Base-by-base conservation (phyloP, 2,888 invertebrate genomes). In the Parnassius smintheus region DNA sequence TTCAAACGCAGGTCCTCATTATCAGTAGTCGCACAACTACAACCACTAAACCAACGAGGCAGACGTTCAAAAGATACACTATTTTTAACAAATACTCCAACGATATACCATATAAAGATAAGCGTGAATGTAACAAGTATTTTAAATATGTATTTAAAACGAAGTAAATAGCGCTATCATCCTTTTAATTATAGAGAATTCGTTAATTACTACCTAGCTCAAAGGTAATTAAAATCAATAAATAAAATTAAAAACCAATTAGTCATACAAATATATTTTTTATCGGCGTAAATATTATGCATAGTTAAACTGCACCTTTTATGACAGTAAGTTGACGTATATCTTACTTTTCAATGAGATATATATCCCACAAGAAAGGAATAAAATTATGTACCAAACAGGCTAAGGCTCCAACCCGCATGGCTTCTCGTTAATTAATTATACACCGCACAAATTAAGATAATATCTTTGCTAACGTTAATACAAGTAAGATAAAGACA, bases 401-500 rank as follows among this genome's bases (percentile, higher is more conserved):
- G 13, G 54, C 54, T 44, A 25, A 12, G 13, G 48, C 54, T 44
- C 49, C 9, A 9, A 7, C 48, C 18, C 35, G 58, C 42, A 52
- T 13, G n/a, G 46, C 54, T 46, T 45, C 12, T 41, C 12, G 55
- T 54, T 54, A 60, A 60, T 60, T 54, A 60, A 60, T 60, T 60
- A 60, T 60, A 54, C 49, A 42, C 44, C 42, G 41, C 53, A 60
- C 60, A 49, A 18, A 22, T 54, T 42, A 41, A 60, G 60, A 60
- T 60, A 22, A 48, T 50, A 60, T 60, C 60, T 60, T 46, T 9
- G 35, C 45, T 35, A 18, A 60, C 42, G 55, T 55, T 18, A 42
- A 55, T 42, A 52, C 59, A 42, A 59, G 41, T 56, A 50, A 9
- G 57, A 62, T 62, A 58, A 53, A 59, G 63, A 55, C 59, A 56